These are phyloP conservation scores for Pristis pectinata DNA, from an alignment of 2,797 vertebrate genomes.

Conservation along the genomic window DNA sequence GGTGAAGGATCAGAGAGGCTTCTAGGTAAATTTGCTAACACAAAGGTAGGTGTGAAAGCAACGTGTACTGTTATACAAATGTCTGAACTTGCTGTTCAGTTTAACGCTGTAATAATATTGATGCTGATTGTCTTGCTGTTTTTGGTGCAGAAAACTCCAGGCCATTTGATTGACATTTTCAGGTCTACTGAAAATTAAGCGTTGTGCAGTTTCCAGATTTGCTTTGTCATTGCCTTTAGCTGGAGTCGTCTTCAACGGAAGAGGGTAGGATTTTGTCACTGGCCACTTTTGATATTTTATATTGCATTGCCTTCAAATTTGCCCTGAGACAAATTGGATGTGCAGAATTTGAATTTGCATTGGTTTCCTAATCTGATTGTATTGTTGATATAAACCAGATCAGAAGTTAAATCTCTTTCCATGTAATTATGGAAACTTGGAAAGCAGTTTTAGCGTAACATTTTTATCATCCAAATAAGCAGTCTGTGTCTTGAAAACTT, in stretches of 20 bases:
- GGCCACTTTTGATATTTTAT: neutral
- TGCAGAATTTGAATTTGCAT: neutral
- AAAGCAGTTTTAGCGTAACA: neutral
- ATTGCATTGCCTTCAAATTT: neutral
- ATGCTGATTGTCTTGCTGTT: no score
- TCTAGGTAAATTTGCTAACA: no score
- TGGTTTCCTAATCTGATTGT: neutral
- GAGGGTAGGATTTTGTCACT: neutral
- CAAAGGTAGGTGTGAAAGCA: no score
- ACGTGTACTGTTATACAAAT: no score
- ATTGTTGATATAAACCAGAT: neutral
- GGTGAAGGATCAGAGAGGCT: no score
- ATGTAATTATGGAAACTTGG: neutral
- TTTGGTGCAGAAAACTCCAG: no score
- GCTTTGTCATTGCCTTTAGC: neutral
- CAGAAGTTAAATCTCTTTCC: neutral
- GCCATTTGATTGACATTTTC: neutral
- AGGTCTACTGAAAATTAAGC: neutral
- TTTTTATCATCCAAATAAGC: neutral
- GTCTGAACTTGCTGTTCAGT: no score
- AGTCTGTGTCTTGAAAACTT: neutral
- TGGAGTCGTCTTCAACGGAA: neutral
- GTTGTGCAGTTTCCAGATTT: neutral
- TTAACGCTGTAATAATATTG: no score
- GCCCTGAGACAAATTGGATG: neutral